Percentiles rank a stretch among this genome's conserved stretches.
Conservation (phyloP, 2,113 vertebrate genomes). For the Ptyas mucosa region DNA sequence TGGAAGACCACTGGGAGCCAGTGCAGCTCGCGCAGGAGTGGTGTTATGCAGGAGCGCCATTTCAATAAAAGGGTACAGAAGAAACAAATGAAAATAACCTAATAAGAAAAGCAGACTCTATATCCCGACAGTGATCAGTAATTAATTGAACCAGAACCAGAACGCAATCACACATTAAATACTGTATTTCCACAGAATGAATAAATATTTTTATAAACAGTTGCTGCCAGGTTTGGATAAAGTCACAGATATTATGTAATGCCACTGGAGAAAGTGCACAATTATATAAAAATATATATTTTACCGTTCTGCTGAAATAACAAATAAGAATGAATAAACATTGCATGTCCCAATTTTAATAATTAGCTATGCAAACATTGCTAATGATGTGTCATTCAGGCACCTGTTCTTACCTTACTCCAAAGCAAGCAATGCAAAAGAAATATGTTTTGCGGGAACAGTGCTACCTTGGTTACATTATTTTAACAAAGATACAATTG, state of each 20-base stretch:
- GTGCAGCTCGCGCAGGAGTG: too few relatives aligned
- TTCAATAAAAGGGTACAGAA: slow-evolving; percentile 84
- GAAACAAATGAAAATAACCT: slow-evolving; percentile 83
- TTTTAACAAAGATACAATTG: not conserved
- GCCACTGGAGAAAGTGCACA: not conserved
- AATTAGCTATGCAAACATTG: not conserved
- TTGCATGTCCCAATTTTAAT: not conserved
- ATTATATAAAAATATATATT: not conserved
- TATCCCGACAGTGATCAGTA: slow-evolving; percentile 65
- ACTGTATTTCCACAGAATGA: slow-evolving; percentile 4
- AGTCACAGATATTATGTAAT: not conserved
- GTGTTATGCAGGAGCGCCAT: too few relatives aligned
- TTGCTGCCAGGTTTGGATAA: not conserved
- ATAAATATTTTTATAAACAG: not conserved
- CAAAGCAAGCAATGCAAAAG: not conserved
- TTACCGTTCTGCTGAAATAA: not conserved
- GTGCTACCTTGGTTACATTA: not conserved
- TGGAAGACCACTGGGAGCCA: too few relatives aligned
- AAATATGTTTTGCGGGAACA: not conserved
- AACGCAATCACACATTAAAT: slow-evolving; percentile 55
- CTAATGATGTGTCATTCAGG: not conserved
- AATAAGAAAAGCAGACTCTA: slow-evolving; percentile 79
- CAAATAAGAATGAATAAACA: not conserved
- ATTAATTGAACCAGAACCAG: slow-evolving; percentile 53
- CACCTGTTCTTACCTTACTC: not conserved